Base-by-base conservation (phyloP, 2,797 vertebrate genomes). In the Mionectes olivaceus region DNA sequence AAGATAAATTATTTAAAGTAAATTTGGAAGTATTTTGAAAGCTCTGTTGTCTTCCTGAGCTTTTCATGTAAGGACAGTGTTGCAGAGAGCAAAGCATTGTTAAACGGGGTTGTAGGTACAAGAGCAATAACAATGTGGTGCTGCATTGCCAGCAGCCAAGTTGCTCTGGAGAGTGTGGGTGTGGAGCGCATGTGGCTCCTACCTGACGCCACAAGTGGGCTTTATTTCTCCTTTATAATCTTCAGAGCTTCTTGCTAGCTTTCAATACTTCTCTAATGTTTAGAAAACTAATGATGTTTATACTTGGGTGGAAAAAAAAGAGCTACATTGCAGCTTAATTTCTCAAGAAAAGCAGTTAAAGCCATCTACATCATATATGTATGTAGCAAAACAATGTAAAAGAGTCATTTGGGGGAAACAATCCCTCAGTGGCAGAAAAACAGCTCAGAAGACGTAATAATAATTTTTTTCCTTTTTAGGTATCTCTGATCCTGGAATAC, bases 341-440 rank as follows among this genome's bases (percentile, higher is more conserved):
- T 89, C 89, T 87, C 79, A 75, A 71, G 44, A 87, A 87, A 91
- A 90, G 16, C 56, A 47, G 25, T 59, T 80, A 80, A 91, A 94
- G 15, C 50, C 22, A 63, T 78, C 57, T 69, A 86, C 2, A 1
- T 59, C 27, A 44, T 59, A 76, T 13, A 15, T 7, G 10, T 28
- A 60, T 61, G 30, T 61, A 69, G 55, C 39, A 92, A 90, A 91
- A 78, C 27, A 88, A 69, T 33, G 35, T 27, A 75, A 70, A 87
- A 43, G 41, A 65, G 67, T 82, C 13, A 39, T 85, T 46, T 76
- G n/a, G 8, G 30, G 59, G 39, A 5, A 91, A 76, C 47, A 91
- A n/a, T 75, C 43, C 59, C 50, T 73, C 59, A 32, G 32, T 67
- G 59, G 28, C 24, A 86, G 32, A n/a, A 75, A 87, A 80, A 52